A percentile compares a stretch with the other conserved stretches of the same genome.
phyloP scores from a whole-genome alignment of 1,140 invertebrate species.

The Aphelinus certus region DNA sequence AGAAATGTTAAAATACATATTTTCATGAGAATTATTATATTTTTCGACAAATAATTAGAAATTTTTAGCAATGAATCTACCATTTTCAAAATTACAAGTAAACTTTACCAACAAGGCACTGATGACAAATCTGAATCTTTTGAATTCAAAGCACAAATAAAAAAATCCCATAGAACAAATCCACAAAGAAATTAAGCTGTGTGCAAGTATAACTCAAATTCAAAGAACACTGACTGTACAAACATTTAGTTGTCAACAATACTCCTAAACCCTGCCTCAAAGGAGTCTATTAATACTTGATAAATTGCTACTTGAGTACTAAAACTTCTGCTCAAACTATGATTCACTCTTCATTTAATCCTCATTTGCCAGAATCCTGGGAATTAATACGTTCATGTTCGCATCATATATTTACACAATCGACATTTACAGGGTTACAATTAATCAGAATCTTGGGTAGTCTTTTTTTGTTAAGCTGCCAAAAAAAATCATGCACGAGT shows the following conservation, averaged over 20 bases:
- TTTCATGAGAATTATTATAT: background rate
- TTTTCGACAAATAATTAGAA: background rate
- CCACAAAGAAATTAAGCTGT: too few species aligned
- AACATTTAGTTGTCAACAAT: constrained; percentile 24
- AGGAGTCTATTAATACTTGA: constrained; percentile 31
- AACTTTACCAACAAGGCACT: constrained; percentile 32
- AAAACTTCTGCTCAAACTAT: constrained; percentile 7
- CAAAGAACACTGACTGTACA: constrained; percentile 29
- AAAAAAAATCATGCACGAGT: constrained; percentile 17
- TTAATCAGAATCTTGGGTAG: constrained; percentile 22
- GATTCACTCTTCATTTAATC: constrained; percentile 6
- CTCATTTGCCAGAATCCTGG: constrained; percentile 14
- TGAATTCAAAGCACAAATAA: background rate
- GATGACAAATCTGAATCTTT: constrained; percentile 20
- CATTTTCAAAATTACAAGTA: background rate
- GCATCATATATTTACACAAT: constrained; percentile 38
- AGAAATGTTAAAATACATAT: too few species aligned
- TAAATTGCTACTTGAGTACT: constrained; percentile 29
- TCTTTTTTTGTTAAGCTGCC: constrained; percentile 11
- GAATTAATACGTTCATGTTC: constrained; percentile 25
- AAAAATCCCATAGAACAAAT: background rate
- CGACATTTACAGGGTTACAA: constrained; percentile 38
- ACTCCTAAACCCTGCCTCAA: constrained; percentile 19
- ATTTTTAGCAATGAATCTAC: background rate
- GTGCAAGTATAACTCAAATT: too few species aligned